These are phyloP conservation scores for Lepisosteus oculatus DNA, from an alignment of 2,113 vertebrate genomes.

Conservation along the genomic window DNA sequence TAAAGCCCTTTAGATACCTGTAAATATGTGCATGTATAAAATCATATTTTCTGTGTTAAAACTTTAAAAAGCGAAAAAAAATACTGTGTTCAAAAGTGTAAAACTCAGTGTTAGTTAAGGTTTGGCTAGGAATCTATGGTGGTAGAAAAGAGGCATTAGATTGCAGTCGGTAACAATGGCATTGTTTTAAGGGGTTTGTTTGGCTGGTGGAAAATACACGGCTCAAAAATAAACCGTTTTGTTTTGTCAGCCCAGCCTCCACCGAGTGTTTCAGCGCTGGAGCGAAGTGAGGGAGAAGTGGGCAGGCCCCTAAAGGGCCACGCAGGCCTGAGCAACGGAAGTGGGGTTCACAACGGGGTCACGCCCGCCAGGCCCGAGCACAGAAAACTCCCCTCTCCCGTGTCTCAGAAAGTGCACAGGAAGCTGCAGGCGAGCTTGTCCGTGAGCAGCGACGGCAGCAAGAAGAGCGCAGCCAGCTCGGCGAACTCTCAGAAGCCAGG, in stretches of 20 bases:
- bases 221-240: not conserved
- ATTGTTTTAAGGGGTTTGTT: too few species aligned
- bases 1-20: too few species aligned
- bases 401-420: constrained; percentile 88
- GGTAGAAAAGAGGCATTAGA: too few species aligned
- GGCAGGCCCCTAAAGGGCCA: constrained; percentile 67
- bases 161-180: too few species aligned
- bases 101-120: too few species aligned
- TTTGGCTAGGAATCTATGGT: too few species aligned
- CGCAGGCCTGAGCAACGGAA: constrained; percentile 63
- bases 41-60: too few species aligned
- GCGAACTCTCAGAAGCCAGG: constrained; percentile 80
- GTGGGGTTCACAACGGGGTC: constrained; percentile 65
- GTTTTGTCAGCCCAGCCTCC: constrained; percentile 79
- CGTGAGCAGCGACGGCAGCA: constrained; percentile 83
- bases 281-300: constrained; percentile 63
- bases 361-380: constrained; percentile 55
- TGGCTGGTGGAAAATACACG: too few species aligned
- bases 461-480: constrained; percentile 85
- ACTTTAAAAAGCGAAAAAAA: too few species aligned
- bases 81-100: too few species aligned
- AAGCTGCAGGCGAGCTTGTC: constrained; percentile 93
- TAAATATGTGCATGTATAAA: too few species aligned
- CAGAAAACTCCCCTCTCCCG: constrained; percentile 72
- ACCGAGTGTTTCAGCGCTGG: constrained; percentile 58